Conservation (phyloP, 2,113 vertebrate species). For the Psilopogon haemacephalus region DNA sequence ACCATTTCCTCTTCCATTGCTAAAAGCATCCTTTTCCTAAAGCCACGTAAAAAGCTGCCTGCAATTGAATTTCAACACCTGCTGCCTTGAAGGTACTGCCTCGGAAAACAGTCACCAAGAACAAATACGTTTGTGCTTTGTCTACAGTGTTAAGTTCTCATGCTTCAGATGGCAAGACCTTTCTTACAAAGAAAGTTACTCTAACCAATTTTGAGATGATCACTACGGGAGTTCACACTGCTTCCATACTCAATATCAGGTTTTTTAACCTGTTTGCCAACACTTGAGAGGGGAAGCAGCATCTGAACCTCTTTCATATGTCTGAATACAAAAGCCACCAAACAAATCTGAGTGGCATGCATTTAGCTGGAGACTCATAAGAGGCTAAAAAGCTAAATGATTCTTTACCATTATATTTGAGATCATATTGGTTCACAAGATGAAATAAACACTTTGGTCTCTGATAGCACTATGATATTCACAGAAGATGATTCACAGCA, state of each 20-base stretch:
- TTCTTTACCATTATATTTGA: not conserved
- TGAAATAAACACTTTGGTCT: not conserved
- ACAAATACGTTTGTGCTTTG: not conserved
- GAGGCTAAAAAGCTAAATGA: not conserved
- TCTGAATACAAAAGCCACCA: not conserved
- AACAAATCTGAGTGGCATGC: not conserved
- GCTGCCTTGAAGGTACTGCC: not conserved
- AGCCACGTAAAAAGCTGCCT: not conserved
- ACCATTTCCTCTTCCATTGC: not conserved
- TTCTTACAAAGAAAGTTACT: not conserved
- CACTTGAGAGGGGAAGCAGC: not conserved
- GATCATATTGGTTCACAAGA: not conserved
- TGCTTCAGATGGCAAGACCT: not conserved
- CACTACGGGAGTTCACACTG: accelerated
- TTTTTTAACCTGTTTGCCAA: not conserved
- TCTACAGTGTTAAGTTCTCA: not conserved
- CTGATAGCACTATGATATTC: constrained; percentile 7
- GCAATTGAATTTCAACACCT: not conserved
- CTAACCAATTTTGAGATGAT: not conserved
- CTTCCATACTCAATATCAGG: not conserved
- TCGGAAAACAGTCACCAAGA: not conserved
- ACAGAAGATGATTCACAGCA: constrained; percentile 47
- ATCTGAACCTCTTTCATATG: not conserved
- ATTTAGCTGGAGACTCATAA: not conserved
- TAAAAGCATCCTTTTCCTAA: not conserved